These are phyloP conservation scores for Halocynthia roretzi DNA, from an alignment of 23 tunicate species.

Conservation along the genomic window DNA sequence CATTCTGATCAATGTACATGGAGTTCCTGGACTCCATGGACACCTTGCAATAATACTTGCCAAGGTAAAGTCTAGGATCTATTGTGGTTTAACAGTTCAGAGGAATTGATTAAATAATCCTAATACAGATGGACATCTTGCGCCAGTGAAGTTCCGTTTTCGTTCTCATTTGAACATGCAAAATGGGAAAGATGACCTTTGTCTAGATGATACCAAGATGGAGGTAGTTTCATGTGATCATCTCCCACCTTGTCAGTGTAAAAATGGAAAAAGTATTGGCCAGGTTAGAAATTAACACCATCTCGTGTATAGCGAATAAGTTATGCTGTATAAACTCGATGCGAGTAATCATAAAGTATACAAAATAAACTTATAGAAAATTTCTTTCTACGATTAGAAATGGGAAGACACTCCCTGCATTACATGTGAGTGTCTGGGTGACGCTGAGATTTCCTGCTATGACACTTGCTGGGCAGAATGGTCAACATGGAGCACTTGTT, in stretches of 20 bases:
- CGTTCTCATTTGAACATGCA: not conserved
- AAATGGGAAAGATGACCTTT: not conserved
- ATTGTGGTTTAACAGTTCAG: not conserved
- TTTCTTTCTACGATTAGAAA: not conserved
- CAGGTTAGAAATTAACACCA: not conserved
- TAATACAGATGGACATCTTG: not conserved
- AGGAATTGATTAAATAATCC: not conserved
- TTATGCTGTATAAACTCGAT: too few relatives aligned
- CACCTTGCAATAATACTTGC: conserved; percentile 6
- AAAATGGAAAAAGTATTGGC: conserved; percentile 2
- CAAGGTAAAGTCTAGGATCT: conserved; percentile 1
- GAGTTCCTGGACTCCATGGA: conserved; percentile 8
- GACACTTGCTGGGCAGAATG: conserved; percentile 5
- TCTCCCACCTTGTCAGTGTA: conserved; percentile 3
- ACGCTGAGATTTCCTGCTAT: not conserved
- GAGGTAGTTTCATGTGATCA: not conserved
- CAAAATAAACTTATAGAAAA: too few relatives aligned
- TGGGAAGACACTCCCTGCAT: not conserved
- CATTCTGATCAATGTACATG: not conserved
- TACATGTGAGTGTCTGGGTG: not conserved
- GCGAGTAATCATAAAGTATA: too few relatives aligned
- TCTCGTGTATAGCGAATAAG: too few relatives aligned
- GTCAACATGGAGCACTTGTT: conserved; percentile 4
- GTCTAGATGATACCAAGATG: not conserved
- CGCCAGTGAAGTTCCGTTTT: conserved; percentile 1